Conservation (phyloP, 2,888 invertebrate species). For the Parnassius smintheus region DNA sequence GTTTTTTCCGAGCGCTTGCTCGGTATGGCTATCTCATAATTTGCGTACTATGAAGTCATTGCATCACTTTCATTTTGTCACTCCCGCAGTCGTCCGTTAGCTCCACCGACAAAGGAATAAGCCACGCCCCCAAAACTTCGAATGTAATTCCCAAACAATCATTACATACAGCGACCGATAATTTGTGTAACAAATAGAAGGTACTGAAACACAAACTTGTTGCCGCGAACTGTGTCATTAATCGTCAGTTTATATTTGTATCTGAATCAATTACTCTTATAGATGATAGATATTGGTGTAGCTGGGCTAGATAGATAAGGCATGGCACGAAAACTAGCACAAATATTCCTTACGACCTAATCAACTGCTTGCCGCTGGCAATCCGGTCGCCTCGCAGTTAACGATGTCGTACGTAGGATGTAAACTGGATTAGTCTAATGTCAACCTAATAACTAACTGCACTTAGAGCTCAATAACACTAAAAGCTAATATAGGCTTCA, state of each 20-base stretch:
- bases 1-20: too few relatives aligned
- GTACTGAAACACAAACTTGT: constrained; percentile 2
- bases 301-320: constrained; percentile 55
- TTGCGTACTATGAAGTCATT: too few relatives aligned
- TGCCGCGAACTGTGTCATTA: constrained; percentile 14
- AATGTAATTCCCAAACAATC: not conserved
- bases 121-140: too few relatives aligned
- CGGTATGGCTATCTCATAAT: too few relatives aligned
- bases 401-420: constrained; percentile 26
- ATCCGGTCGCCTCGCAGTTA: constrained; percentile 35
- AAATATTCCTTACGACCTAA: constrained; percentile 58
- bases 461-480: constrained; percentile 45
- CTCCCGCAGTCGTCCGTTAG: too few relatives aligned
- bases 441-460: constrained; percentile 47
- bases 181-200: not conserved
- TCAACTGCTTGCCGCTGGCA: constrained; percentile 48
- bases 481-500: constrained; percentile 38
- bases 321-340: constrained; percentile 59
- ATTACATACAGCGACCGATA: not conserved
- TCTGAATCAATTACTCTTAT: constrained; percentile 54
- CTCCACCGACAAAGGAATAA: too few relatives aligned
- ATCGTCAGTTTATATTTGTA: constrained; percentile 46
- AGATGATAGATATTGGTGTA: constrained; percentile 47
- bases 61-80: too few relatives aligned
- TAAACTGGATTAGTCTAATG: constrained; percentile 41